These are phyloP conservation scores for Myxocyprinus asiaticus DNA, from an alignment of 2,113 vertebrate species.

Conservation along the genomic window DNA sequence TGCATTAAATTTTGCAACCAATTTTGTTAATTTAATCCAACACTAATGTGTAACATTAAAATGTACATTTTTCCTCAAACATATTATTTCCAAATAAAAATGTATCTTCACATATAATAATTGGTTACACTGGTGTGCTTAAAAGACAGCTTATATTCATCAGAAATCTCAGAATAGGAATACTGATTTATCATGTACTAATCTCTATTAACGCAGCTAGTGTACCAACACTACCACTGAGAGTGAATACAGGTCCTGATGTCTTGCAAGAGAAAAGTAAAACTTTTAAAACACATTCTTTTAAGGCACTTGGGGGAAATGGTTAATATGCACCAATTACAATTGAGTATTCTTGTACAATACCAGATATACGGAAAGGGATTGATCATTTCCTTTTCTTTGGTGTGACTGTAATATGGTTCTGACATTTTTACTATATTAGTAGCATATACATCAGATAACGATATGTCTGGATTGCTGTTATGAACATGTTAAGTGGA, in stretches of 20 bases:
- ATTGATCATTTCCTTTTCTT: not conserved
- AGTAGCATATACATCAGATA: not conserved
- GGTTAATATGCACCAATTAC: not conserved
- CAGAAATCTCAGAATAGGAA: not conserved
- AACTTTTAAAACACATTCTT: not conserved
- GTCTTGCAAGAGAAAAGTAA: not conserved
- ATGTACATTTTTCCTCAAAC: not conserved
- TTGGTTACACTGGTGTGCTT: not conserved
- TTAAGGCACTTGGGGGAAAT: conserved; percentile 15
- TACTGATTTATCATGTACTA: not conserved
- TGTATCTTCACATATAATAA: not conserved
- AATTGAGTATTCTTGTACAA: not conserved
- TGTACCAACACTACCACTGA: not conserved
- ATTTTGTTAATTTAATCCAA: not conserved
- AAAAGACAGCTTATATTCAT: not conserved
- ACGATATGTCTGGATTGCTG: not conserved
- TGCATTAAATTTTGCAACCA: not conserved
- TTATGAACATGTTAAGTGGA: not conserved
- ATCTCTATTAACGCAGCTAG: not conserved
- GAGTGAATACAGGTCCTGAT: not conserved
- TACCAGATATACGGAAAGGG: not conserved
- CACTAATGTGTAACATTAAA: not conserved
- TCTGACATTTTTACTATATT: not conserved
- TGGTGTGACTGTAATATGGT: conserved; percentile 10
- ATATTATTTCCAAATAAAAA: too few species aligned